phyloP scores from a whole-genome alignment of 2,797 vertebrate species.

The Clarias fuscus region DNA sequence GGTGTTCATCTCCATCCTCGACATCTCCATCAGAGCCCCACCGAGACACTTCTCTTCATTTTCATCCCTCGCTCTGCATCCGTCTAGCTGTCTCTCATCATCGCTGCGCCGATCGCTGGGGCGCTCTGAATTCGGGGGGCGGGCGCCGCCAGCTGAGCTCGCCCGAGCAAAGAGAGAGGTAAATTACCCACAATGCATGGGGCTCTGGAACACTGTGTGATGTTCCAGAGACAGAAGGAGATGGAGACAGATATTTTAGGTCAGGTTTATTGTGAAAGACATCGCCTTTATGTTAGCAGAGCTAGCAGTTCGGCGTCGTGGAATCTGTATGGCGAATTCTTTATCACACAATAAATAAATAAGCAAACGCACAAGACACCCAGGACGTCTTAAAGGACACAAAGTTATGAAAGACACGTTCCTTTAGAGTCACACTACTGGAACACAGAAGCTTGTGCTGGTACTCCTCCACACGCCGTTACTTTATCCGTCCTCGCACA shows the following conservation, averaged over 20 bases:
- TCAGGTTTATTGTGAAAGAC: not conserved
- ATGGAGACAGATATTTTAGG: not conserved
- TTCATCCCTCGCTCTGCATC: not conserved
- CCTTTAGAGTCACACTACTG: not conserved
- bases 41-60: not conserved
- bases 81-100: not conserved
- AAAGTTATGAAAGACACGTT: not conserved
- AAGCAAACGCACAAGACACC: not conserved
- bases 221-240: constrained; percentile 3
- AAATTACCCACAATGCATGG: constrained; percentile 5
- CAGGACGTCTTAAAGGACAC: not conserved
- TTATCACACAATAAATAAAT: not conserved
- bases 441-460: not conserved
- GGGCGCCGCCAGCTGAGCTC: not conserved
- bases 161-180: not conserved
- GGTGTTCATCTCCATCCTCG: not conserved
- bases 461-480: not conserved
- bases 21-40: not conserved
- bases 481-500: not conserved
- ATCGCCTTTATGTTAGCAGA: not conserved
- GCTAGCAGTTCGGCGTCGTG: not conserved
- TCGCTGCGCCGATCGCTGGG: not conserved
- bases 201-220: not conserved
- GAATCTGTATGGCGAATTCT: not conserved
- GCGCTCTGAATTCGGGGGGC: not conserved